phyloP scores from a whole-genome alignment of 2,888 invertebrate genomes.

The Drosophila flavopinicola region DNA sequence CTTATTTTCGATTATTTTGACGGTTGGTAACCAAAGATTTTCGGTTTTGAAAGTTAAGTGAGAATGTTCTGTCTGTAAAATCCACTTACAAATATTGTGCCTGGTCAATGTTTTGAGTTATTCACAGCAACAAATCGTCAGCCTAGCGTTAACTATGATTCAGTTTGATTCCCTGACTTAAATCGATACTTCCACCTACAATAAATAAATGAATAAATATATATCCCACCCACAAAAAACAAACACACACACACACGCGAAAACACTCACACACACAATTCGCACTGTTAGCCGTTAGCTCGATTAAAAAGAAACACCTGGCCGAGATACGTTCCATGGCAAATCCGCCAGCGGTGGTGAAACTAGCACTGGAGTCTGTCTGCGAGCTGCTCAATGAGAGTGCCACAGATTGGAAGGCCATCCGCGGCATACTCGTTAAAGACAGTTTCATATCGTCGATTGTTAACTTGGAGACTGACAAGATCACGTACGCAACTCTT shows the following conservation, averaged over 20 bases:
- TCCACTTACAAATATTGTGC: too few relatives aligned
- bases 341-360: constrained; percentile 96
- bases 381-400: constrained; percentile 96
- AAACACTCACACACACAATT: constrained; percentile 25
- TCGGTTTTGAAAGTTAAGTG: too few relatives aligned
- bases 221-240: constrained; percentile 21
- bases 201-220: too few relatives aligned
- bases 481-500: constrained; percentile 90
- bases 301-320: constrained; percentile 97
- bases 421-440: constrained; percentile 95
- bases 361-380: constrained; percentile 96
- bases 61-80: too few relatives aligned
- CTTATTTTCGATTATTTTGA: too few relatives aligned
- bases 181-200: constrained; percentile 34
- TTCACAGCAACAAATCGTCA: too few relatives aligned
- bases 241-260: constrained; percentile 19
- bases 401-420: constrained; percentile 96
- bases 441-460: constrained; percentile 98
- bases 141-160: too few relatives aligned
- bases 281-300: constrained; percentile 90
- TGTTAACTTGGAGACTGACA: constrained; percentile 96
- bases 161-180: too few relatives aligned
- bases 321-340: constrained; percentile 97
- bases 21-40: too few relatives aligned
- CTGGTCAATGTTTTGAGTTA: too few relatives aligned